Percentiles rank a stretch among this genome's conserved stretches.
Evolutionary conservation across 2,113 vertebrate species (phyloP).

Genomic region (Eleginops maclovinus): DNA sequence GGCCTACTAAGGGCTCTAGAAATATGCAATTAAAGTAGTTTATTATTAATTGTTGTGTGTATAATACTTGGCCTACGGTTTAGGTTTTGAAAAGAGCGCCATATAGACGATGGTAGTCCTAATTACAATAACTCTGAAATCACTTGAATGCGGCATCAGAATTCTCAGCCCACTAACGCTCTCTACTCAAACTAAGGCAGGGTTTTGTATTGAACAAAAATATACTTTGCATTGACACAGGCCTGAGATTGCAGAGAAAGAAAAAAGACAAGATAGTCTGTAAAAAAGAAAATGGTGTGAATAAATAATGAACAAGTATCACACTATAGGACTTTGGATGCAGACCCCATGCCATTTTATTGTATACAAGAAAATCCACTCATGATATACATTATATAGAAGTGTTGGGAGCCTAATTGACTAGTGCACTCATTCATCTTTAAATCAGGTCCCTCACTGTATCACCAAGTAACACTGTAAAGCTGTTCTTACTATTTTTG

Average conservation of each 20-base stretch:
- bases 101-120: accelerated
- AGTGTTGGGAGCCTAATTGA: neutral
- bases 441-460: neutral
- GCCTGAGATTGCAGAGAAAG: neutral
- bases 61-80: no score
- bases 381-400: neutral
- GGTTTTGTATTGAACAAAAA: neutral
- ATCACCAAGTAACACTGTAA: neutral
- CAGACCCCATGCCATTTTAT: neutral
- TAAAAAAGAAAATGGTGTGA: no score
- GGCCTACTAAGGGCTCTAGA: neutral
- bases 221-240: neutral
- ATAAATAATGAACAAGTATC: neutral
- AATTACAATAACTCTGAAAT: neutral
- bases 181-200: neutral
- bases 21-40: accelerated
- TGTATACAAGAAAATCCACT: neutral
- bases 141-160: neutral
- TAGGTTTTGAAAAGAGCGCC: no score
- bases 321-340: neutral
- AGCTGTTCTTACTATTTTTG: no score
- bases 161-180: no score
- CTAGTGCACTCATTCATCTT: neutral
- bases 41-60: no score
- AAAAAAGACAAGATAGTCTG: neutral